A percentile compares a stretch with the other conserved stretches of the same genome.
Conservation (phyloP, 2,888 invertebrate species). For the Merodon equestris region DNA sequence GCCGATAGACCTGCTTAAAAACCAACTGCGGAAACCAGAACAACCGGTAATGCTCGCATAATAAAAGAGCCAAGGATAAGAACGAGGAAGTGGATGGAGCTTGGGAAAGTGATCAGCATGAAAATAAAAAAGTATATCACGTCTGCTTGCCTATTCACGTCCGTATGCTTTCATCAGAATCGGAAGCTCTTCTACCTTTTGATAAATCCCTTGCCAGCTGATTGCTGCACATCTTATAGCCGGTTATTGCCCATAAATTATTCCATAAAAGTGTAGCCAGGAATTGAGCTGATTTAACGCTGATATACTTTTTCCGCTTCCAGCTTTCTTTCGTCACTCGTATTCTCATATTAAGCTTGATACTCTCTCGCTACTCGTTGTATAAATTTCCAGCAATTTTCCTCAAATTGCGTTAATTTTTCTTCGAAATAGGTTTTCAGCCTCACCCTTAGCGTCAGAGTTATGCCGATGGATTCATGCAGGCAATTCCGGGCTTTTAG, state of each 20-base stretch:
- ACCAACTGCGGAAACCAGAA: conserved; percentile 40
- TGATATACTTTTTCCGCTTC: neutral
- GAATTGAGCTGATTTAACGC: conserved; percentile 13
- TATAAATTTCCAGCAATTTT: conserved; percentile 2
- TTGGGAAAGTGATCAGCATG: conserved; percentile 8
- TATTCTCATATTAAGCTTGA: neutral
- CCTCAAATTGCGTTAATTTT: conserved; percentile 18
- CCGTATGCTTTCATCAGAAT: conserved; percentile 1
- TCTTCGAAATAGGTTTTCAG: conserved; percentile 4
- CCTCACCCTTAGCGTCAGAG: too few relatives aligned
- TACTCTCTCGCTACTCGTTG: too few relatives aligned
- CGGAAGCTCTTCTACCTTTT: conserved; percentile 12
- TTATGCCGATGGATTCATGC: neutral
- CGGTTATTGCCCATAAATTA: conserved; percentile 36
- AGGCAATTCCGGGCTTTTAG: neutral
- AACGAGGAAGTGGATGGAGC: neutral
- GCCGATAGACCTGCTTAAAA: conserved; percentile 36
- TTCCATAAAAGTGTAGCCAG: conserved; percentile 16
- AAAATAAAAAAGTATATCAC: neutral
- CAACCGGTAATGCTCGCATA: conserved; percentile 22
- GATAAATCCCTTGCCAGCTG: conserved; percentile 35
- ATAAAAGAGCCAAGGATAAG: neutral
- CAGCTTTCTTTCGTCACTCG: neutral
- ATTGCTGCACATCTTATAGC: conserved; percentile 15
- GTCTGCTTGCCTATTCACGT: neutral